These are phyloP conservation scores for Corythoichthys intestinalis DNA, from an alignment of 2,113 vertebrate genomes.

Conservation along the genomic window DNA sequence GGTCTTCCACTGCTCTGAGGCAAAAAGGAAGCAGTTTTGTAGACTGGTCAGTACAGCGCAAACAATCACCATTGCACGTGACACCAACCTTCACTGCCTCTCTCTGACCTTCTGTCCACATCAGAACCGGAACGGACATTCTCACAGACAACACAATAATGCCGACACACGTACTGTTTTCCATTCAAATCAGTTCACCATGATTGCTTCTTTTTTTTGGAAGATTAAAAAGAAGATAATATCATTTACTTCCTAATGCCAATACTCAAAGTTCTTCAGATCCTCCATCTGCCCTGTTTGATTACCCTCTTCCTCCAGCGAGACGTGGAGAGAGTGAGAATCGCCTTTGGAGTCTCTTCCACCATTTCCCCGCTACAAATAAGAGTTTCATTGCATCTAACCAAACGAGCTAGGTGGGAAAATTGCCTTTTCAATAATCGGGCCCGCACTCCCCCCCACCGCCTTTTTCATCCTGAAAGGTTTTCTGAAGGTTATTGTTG, in stretches of 20 bases:
- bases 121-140: not conserved
- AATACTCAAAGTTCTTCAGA: slow-evolving; percentile 38
- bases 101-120: not conserved
- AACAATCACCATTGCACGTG: not conserved
- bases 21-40: not conserved
- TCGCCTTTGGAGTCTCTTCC: slow-evolving; percentile 33
- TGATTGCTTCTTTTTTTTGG: too few species aligned
- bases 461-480: slow-evolving; percentile 40
- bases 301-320: slow-evolving; percentile 48
- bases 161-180: too few species aligned
- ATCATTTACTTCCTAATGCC: slow-evolving; percentile 27
- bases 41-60: not conserved
- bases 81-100: not conserved
- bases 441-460: slow-evolving; percentile 3
- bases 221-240: too few species aligned
- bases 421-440: slow-evolving; percentile 64
- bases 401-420: slow-evolving; percentile 43
- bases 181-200: too few species aligned
- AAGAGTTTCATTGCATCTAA: slow-evolving; percentile 49
- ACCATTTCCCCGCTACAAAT: slow-evolving; percentile 51
- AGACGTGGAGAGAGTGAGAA: slow-evolving; percentile 18
- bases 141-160: not conserved
- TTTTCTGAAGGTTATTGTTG: slow-evolving; percentile 63
- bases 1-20: not conserved
- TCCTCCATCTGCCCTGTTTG: slow-evolving; percentile 52